Evolutionary conservation across 2,797 vertebrate genomes (phyloP).

Genomic region (Micrastur ruficollis): DNA sequence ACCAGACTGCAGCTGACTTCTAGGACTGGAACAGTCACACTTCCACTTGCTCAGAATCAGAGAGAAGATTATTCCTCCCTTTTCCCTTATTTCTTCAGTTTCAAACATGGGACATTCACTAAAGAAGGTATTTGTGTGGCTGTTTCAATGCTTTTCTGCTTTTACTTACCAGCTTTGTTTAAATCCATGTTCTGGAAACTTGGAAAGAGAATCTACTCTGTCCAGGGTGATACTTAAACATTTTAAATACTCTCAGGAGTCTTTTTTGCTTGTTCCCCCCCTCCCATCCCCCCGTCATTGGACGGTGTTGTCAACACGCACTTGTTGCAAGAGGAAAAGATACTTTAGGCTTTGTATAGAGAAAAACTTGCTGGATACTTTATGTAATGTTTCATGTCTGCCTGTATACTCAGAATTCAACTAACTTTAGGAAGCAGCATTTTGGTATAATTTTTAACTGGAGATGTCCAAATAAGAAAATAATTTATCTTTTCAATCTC

Average conservation of each 20-base stretch:
- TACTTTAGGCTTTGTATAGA: background rate
- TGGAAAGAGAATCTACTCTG: background rate
- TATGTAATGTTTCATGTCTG: background rate
- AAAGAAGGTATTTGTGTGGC: background rate
- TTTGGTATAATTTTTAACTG: conserved; percentile 43
- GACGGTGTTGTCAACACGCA: background rate
- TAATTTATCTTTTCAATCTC: conserved; percentile 41
- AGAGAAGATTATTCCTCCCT: background rate
- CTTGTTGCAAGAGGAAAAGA: background rate
- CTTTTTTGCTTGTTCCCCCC: background rate
- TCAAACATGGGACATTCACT: background rate
- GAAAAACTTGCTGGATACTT: background rate
- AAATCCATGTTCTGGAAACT: background rate
- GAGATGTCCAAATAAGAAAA: conserved; percentile 36
- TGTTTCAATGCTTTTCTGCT: background rate
- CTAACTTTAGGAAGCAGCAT: background rate
- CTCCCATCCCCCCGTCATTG: background rate
- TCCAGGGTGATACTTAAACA: background rate
- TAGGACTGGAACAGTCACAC: background rate
- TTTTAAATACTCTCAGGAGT: background rate
- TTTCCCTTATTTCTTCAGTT: background rate
- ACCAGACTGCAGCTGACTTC: background rate
- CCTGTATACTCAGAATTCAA: background rate
- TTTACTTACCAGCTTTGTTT: background rate
- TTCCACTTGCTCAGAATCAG: background rate